Evolutionary conservation across 2,888 invertebrate genomes (phyloP).

Genomic region (Shargacucullia verbasci): DNA sequence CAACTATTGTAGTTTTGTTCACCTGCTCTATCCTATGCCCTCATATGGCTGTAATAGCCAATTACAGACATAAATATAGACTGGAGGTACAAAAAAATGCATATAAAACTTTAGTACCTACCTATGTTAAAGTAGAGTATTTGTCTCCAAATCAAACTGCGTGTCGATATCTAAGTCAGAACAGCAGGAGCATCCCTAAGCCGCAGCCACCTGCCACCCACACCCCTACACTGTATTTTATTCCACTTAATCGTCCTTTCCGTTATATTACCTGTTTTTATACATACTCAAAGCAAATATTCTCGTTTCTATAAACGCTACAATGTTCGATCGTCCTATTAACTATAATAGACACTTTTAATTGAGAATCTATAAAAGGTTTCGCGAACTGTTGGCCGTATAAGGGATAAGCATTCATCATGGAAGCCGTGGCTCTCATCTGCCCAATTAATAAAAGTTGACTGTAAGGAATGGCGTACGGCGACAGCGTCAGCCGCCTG

Average conservation of each 20-base stretch:
- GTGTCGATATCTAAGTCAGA: constrained; percentile 41
- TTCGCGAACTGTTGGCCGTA: constrained; percentile 85
- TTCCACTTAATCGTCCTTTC: constrained; percentile 88
- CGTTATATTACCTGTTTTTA: constrained; percentile 88
- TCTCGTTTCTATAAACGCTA: constrained; percentile 83
- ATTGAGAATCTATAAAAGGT: constrained; percentile 89
- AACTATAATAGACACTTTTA: constrained; percentile 88
- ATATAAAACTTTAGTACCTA: no score
- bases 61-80: background rate
- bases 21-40: no score
- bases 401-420: constrained; percentile 87
- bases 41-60: no score
- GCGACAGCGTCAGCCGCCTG: constrained; percentile 75
- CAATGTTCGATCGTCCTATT: constrained; percentile 82
- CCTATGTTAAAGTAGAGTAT: background rate
- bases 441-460: constrained; percentile 89
- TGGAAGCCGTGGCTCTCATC: constrained; percentile 86
- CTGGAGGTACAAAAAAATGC: background rate
- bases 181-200: constrained; percentile 68
- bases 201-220: constrained; percentile 85
- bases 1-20: no score
- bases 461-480: constrained; percentile 84
- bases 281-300: constrained; percentile 87
- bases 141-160: constrained; percentile 14
- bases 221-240: constrained; percentile 89